phyloP scores from a whole-genome alignment of 2,888 invertebrate species.

The Leptogaster cylindrica region DNA sequence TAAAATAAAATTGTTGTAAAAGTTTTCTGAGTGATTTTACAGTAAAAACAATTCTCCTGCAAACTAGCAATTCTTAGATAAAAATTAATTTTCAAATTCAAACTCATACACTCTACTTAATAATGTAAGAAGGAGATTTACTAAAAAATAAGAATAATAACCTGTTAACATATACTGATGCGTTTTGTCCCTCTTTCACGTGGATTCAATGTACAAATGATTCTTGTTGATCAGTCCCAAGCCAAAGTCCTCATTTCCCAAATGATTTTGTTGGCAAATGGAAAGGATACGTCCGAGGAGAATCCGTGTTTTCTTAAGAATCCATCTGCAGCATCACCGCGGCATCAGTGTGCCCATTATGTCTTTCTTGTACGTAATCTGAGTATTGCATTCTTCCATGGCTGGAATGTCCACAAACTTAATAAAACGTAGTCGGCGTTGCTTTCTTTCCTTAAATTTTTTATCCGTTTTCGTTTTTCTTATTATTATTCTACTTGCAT shows the following conservation, averaged over 20 bases:
- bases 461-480: too few species aligned
- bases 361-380: constrained; percentile 8
- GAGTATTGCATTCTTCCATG: constrained; percentile 12
- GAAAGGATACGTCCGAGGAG: constrained; percentile 4
- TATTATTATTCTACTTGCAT: background rate
- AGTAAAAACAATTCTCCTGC: too few species aligned
- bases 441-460: background rate
- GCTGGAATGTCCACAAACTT: constrained; percentile 11
- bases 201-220: constrained; percentile 15
- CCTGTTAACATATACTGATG: too few species aligned
- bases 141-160: too few species aligned
- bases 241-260: constrained; percentile 25
- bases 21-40: too few species aligned
- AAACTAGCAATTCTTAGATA: too few species aligned
- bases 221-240: constrained; percentile 14
- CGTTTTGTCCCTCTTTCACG: too few species aligned
- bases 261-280: background rate
- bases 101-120: too few species aligned
- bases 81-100: too few species aligned
- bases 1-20: too few species aligned
- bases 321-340: constrained; percentile 11
- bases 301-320: background rate
- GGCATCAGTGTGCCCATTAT: background rate
- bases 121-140: too few species aligned
- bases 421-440: constrained; percentile 2